These are phyloP conservation scores for Poeciliopsis presidionis DNA, from an alignment of 2,797 vertebrate genomes.

Conservation along the genomic window DNA sequence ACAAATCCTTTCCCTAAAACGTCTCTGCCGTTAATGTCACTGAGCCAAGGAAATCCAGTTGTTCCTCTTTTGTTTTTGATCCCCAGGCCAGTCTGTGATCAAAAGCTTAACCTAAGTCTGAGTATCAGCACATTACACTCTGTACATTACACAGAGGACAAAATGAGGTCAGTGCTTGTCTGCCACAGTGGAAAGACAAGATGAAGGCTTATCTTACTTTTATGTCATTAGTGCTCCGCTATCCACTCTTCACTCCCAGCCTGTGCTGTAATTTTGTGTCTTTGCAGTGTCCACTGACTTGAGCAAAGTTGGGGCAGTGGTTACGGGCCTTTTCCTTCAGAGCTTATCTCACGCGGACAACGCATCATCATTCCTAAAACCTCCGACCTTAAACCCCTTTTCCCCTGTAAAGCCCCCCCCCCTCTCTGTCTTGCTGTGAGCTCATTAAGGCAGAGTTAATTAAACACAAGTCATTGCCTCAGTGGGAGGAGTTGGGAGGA, in stretches of 20 bases:
- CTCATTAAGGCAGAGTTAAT: constrained; percentile 81
- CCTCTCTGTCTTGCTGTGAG: constrained; percentile 61
- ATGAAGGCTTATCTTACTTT: constrained; percentile 53
- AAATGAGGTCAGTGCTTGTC: constrained; percentile 64
- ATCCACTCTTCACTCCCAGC: constrained; percentile 34
- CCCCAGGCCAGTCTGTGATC: constrained; percentile 52
- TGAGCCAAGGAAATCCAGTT: constrained; percentile 38
- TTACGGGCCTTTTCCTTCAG: constrained; percentile 30
- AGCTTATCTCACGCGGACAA: constrained; percentile 60
- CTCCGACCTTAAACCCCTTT: constrained; percentile 42
- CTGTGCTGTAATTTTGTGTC: constrained; percentile 30
- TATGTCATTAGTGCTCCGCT: constrained; percentile 51
- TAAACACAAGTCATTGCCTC: constrained; percentile 79
- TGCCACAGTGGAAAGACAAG: constrained; percentile 49
- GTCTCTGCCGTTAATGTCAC: constrained; percentile 61
- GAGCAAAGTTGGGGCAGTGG: constrained; percentile 26
- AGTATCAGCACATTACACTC: constrained; percentile 45
- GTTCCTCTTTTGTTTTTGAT: constrained; percentile 61
- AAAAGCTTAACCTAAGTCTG: constrained; percentile 67
- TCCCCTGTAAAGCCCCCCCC: too few species aligned
- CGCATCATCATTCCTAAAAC: constrained; percentile 51
- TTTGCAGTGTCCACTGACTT: constrained; percentile 30
- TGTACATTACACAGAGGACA: constrained; percentile 39
- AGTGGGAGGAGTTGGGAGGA: constrained; percentile 45
- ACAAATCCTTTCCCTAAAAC: constrained; percentile 59